Evolutionary conservation across 2,113 vertebrate genomes (phyloP).

Genomic region (Ophiodon elongatus): DNA sequence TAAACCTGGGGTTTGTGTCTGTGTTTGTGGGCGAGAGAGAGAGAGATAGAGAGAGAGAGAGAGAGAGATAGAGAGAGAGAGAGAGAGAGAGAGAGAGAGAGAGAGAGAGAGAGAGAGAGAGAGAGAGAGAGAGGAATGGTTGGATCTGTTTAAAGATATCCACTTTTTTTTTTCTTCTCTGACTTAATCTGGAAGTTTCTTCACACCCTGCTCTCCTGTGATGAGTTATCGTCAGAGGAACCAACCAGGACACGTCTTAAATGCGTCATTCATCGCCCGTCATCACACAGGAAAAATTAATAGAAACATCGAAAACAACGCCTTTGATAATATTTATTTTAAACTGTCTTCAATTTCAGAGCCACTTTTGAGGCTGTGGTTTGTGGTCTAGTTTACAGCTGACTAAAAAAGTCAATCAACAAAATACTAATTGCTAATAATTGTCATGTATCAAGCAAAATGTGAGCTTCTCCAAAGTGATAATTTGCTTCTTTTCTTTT

Average conservation of each 20-base stretch:
- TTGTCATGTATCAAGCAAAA: neutral
- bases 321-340: neutral
- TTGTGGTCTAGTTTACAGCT: neutral
- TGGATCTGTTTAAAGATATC: conserved; percentile 73
- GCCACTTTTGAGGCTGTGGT: neutral
- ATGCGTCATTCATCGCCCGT: conserved; percentile 32
- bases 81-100: neutral
- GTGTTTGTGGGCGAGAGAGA: neutral
- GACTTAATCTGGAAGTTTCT: conserved; percentile 63
- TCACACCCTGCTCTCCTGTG: conserved; percentile 32
- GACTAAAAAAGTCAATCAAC: neutral
- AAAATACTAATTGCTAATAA: neutral
- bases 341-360: neutral
- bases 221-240: conserved; percentile 23
- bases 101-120: neutral
- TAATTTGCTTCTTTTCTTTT: neutral
- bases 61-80: neutral
- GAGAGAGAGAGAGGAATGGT: conserved; percentile 1
- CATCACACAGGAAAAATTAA: neutral
- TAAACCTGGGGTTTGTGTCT: neutral
- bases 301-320: neutral
- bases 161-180: conserved; percentile 27
- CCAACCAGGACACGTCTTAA: conserved; percentile 18
- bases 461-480: neutral
- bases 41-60: neutral